phyloP scores from a whole-genome alignment of 2,113 vertebrate genomes.

The Forbesichthys papilliferus region DNA sequence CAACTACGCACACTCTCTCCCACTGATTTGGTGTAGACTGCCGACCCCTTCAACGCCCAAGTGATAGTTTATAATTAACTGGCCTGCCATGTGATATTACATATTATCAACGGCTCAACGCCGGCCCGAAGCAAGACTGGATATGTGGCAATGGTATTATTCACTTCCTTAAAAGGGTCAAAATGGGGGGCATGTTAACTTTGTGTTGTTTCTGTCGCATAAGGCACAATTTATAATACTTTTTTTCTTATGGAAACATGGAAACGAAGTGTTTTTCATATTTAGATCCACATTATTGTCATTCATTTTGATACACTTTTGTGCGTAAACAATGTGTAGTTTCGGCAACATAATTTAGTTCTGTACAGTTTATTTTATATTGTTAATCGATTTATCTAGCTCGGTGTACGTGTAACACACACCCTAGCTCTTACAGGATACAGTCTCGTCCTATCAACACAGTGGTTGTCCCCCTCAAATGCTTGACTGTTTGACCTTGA shows the following conservation, averaged over 20 bases:
- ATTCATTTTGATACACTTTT: too few species aligned
- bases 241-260: too few species aligned
- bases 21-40: conserved; percentile 67
- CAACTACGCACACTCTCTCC: conserved; percentile 17
- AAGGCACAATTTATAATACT: conserved; percentile 74
- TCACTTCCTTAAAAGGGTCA: conserved; percentile 86
- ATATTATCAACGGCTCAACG: conserved; percentile 78
- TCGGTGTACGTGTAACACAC: background rate
- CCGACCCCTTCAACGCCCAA: conserved; percentile 73
- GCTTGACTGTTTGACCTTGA: background rate
- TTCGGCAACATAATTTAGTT: too few species aligned
- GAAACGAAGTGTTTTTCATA: too few species aligned
- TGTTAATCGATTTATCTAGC: too few species aligned
- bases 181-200: conserved; percentile 81
- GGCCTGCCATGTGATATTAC: conserved; percentile 90
- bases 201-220: conserved; percentile 80
- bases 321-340: too few species aligned
- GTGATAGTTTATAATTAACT: conserved; percentile 91
- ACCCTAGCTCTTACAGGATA: background rate
- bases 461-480: background rate
- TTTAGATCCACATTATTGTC: too few species aligned
- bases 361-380: too few species aligned
- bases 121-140: conserved; percentile 80
- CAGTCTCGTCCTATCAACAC: background rate
- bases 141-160: conserved; percentile 78